These are phyloP conservation scores for Elegia similella DNA, from an alignment of 2,888 invertebrate genomes.

Conservation along the genomic window DNA sequence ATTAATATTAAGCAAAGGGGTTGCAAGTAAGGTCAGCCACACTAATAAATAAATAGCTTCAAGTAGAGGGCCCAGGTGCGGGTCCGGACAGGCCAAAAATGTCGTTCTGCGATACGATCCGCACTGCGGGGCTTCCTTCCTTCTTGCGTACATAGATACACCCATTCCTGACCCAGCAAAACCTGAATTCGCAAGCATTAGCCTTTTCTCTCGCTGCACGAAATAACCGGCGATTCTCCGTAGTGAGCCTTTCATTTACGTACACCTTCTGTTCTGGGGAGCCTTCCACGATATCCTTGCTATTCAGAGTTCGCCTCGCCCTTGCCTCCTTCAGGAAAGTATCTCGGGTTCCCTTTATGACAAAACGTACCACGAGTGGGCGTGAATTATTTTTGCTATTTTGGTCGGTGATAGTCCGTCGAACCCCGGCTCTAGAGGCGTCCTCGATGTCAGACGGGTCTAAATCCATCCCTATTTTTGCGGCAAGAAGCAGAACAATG, in stretches of 20 bases:
- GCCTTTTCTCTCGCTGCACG: background rate
- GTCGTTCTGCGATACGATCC: too few species aligned
- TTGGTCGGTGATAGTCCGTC: background rate
- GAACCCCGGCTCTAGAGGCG: background rate
- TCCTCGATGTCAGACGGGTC: background rate
- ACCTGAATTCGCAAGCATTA: too few species aligned
- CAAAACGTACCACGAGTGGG: background rate
- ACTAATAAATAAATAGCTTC: too few species aligned
- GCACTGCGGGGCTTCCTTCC: too few species aligned
- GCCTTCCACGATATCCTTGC: background rate
- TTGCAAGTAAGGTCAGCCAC: too few species aligned
- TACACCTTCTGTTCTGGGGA: too few species aligned
- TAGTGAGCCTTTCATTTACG: background rate
- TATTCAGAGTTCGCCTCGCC: background rate
- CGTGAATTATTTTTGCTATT: background rate
- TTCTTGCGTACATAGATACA: too few species aligned
- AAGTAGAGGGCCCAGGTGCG: too few species aligned
- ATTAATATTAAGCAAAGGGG: too few species aligned
- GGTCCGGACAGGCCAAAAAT: too few species aligned
- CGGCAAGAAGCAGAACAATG: background rate
- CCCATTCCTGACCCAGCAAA: too few species aligned
- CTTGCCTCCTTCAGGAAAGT: background rate
- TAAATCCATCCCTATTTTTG: too few species aligned
- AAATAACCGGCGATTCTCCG: slow-evolving; percentile 1
- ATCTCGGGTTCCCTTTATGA: background rate